Evolutionary conservation across 2,888 invertebrate genomes (phyloP), one percentile per base, ranked within the genome.

Genomic region (Unio delphinus): DNA sequence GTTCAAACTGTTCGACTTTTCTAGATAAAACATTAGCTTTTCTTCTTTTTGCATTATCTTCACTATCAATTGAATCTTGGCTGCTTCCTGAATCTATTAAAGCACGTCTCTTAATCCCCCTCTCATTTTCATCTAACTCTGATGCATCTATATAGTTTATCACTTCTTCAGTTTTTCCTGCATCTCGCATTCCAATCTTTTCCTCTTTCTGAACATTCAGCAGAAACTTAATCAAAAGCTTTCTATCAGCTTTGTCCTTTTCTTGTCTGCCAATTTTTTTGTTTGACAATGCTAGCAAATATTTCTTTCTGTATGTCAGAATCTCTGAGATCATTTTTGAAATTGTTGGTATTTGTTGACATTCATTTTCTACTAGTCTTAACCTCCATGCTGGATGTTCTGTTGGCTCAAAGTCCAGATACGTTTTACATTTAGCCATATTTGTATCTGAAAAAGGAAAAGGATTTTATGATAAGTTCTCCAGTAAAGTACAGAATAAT

Each of bases 321-420:
- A 68, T 68, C 18, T 63, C 64, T 0, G 45, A 45, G 23, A 68
- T 23, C 68, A 68, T 68, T 28, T 68, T 15, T 17, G 64, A 59
- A 18, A 68, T 54, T 3, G 54, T 18, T 23, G 68, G 68, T 45
- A 34, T 5, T 34, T 7, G 6, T 34, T 1, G 15, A 0, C 1
- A 7, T 4, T 45, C 60, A 20, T 17, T 11, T 5, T 7, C 54
- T 4, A 17, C 2, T 3, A 56, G n/a, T 11, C 28, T n/a, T 30
- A n/a, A 54, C n/a, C 68, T 18, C 68, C 68, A 68, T 64, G 23
- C 18, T 11, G 68, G 68, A 7, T 8, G 26, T 23, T 68, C 59
- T 28, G 68, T 68, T 7, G 59, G 68, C 54, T 63, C 59, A 54
- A 68, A 68, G 15, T 61, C 26, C 0, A 58, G 54, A n/a, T 59